Conservation (phyloP, 23 tunicate genomes). For the Diplosoma virens region DNA sequence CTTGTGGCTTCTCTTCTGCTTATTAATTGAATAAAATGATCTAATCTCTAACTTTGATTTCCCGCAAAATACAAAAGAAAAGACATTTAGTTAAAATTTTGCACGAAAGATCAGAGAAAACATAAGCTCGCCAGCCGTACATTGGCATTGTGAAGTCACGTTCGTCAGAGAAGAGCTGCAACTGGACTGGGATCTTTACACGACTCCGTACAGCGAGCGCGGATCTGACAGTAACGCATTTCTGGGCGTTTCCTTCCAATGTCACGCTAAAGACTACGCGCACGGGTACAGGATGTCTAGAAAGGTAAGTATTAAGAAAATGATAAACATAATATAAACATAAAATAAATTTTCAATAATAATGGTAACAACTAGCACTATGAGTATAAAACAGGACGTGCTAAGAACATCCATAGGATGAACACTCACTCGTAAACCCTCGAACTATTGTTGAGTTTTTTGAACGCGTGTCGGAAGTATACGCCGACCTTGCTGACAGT, state of each 20-base stretch:
- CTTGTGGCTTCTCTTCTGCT: too few species aligned
- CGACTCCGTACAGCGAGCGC: slow-evolving; percentile 66
- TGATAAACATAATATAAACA: too few species aligned
- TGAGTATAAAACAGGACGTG: too few species aligned
- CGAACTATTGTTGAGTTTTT: slow-evolving; percentile 47
- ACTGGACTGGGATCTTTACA: slow-evolving; percentile 70
- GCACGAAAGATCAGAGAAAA: too few species aligned
- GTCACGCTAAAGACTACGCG: slow-evolving; percentile 85
- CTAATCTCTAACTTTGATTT: too few species aligned
- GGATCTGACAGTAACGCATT: slow-evolving; percentile 81
- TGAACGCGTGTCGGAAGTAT: slow-evolving; percentile 73
- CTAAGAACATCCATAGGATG: too few species aligned
- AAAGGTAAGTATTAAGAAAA: too few species aligned
- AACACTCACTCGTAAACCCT: slow-evolving; percentile 44
- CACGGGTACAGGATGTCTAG: slow-evolving; percentile 44
- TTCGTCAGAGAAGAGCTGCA: slow-evolving; percentile 27
- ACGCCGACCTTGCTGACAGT: slow-evolving; percentile 94
- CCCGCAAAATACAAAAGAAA: too few species aligned
- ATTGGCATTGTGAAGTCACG: slow-evolving; percentile 15
- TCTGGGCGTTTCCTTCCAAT: slow-evolving; percentile 82
- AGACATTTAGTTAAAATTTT: too few species aligned
- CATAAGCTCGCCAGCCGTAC: slow-evolving; percentile 11
- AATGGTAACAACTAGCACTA: too few species aligned
- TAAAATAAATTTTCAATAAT: too few species aligned
- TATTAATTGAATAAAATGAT: too few species aligned